These are phyloP conservation scores for Romanogobio albipinnatus DNA, from an alignment of 2,113 vertebrate genomes.

Conservation along the genomic window DNA sequence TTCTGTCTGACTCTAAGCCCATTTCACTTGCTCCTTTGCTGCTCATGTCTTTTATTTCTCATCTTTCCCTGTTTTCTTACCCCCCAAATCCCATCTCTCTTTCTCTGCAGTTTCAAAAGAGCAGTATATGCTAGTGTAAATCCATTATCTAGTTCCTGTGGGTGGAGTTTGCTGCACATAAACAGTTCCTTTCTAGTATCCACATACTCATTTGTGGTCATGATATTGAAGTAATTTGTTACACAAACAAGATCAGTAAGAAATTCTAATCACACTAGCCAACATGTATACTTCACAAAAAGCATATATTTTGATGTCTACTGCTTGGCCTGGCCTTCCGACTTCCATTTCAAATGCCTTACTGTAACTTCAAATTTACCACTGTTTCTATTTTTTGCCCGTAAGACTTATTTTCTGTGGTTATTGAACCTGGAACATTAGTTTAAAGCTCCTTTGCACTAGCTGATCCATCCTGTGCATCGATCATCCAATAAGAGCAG, in stretches of 20 bases:
- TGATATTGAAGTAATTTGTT: not conserved
- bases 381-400: not conserved
- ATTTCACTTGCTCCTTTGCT: conserved; percentile 1
- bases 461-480: conserved; percentile 9
- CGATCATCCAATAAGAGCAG: conserved; percentile 36
- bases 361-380: not conserved
- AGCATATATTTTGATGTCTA: not conserved
- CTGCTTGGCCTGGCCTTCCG: not conserved
- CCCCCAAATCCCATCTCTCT: conserved; percentile 48
- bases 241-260: not conserved
- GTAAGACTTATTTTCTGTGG: not conserved
- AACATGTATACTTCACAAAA: not conserved
- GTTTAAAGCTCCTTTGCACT: conserved; percentile 46
- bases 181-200: not conserved
- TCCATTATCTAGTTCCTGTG: not conserved
- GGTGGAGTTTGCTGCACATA: not conserved
- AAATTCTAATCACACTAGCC: not conserved
- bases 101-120: conserved; percentile 21
- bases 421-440: not conserved
- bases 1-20: not conserved
- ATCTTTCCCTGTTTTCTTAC: not conserved
- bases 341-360: not conserved
- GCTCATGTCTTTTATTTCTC: not conserved
- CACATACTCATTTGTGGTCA: not conserved
- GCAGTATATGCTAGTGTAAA: not conserved